Conservation (phyloP, 2,113 vertebrate genomes). For the Talpa occidentalis region DNA sequence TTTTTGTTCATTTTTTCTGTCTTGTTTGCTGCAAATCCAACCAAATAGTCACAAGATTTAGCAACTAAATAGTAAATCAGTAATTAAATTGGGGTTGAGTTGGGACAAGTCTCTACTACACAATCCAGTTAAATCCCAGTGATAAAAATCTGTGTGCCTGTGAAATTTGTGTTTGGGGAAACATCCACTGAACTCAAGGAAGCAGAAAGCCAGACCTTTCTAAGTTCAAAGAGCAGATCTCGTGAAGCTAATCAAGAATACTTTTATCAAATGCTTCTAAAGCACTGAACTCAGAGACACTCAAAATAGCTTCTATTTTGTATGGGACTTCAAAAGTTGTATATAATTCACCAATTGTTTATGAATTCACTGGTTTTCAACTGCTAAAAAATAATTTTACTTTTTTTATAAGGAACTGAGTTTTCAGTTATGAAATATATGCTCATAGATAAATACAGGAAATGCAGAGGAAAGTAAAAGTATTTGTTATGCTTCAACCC, state of each 20-base stretch:
- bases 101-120: background rate
- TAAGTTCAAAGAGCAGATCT: background rate
- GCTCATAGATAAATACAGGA: background rate
- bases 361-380: background rate
- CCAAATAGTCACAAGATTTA: background rate
- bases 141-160: background rate
- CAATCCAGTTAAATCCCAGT: background rate
- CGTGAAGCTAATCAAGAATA: background rate
- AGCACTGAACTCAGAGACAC: background rate
- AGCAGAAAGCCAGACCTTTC: background rate
- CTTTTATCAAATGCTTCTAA: background rate
- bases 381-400: background rate
- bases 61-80: background rate
- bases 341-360: background rate
- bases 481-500: background rate
- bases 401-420: background rate
- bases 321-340: background rate
- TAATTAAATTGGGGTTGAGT: background rate
- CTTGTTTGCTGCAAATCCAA: background rate
- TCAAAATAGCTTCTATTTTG: background rate
- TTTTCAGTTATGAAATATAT: background rate
- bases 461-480: background rate
- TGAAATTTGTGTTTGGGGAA: slow-evolving; percentile 15
- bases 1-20: background rate
- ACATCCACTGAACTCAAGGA: background rate